Conservation (phyloP, 2,797 vertebrate species). For the Peromyscus melanophrys region DNA sequence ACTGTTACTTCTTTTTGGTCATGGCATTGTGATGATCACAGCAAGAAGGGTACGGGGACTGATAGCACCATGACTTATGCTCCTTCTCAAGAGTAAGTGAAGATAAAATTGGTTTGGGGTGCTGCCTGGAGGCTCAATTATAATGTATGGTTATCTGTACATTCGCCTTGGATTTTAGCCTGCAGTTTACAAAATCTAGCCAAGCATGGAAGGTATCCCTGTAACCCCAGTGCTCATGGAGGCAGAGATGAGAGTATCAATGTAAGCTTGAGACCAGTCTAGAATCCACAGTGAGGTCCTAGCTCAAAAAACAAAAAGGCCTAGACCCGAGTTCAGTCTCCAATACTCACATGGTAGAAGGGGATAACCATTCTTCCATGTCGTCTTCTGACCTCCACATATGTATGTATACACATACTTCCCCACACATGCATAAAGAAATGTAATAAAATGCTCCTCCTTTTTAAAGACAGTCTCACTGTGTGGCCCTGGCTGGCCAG, state of each 20-base stretch:
- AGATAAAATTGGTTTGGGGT: background rate
- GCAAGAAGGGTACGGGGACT: background rate
- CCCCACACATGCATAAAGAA: background rate
- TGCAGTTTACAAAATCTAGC: background rate
- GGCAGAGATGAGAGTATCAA: too few species aligned
- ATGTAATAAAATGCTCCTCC: background rate
- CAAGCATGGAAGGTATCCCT: background rate
- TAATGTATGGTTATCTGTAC: slow-evolving; percentile 17
- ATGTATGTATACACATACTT: background rate
- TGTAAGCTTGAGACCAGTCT: background rate
- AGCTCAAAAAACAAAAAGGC: background rate
- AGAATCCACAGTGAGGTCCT: background rate
- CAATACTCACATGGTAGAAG: background rate
- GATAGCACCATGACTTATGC: background rate
- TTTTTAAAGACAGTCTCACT: background rate
- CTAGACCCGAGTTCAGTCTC: background rate
- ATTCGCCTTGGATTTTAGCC: slow-evolving; percentile 31
- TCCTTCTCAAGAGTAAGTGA: slow-evolving; percentile 20
- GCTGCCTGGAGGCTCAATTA: background rate
- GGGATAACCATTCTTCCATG: background rate
- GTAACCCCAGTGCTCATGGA: background rate
- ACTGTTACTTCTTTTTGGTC: slow-evolving; percentile 34
- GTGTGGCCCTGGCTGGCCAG: background rate
- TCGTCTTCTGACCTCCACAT: background rate
- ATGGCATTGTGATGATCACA: background rate